Conservation (phyloP, 92 coral and sea anemone species). For the Zoanthus gigantus region DNA sequence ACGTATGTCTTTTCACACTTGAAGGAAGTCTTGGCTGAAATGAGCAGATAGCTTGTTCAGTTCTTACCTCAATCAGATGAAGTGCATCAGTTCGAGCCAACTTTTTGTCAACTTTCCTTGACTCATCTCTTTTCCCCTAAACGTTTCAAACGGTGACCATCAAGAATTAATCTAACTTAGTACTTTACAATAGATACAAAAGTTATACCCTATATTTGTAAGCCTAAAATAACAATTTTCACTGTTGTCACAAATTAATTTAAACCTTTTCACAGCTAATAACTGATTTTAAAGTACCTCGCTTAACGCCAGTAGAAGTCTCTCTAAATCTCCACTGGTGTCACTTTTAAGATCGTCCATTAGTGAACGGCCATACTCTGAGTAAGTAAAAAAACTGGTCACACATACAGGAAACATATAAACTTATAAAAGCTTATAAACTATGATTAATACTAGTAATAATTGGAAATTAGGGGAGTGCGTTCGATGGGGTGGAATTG, state of each 20-base stretch:
- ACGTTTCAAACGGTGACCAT: background rate
- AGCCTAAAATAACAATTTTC: no score
- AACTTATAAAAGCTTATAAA: no score
- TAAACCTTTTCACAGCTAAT: no score
- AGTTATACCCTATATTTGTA: no score
- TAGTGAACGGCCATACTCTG: conserved; percentile 78
- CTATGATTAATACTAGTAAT: no score
- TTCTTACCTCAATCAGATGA: conserved; percentile 77
- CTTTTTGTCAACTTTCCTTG: conserved; percentile 73
- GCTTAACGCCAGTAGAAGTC: conserved; percentile 79
- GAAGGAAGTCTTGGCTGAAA: background rate
- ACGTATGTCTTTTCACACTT: background rate
- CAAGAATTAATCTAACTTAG: no score
- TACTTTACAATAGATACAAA: no score
- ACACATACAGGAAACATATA: no score
- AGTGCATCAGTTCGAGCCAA: conserved; percentile 83
- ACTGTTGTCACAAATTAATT: no score
- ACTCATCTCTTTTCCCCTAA: conserved; percentile 88
- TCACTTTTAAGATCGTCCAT: conserved; percentile 88
- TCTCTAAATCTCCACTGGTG: conserved; percentile 87
- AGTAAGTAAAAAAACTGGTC: background rate
- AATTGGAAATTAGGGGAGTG: no score
- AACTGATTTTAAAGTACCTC: conserved; percentile 55
- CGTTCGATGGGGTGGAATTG: no score
- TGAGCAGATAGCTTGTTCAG: no score